Evolutionary conservation across 2,113 vertebrate genomes (phyloP).

Genomic region (Campylomormyrus numenius): DNA sequence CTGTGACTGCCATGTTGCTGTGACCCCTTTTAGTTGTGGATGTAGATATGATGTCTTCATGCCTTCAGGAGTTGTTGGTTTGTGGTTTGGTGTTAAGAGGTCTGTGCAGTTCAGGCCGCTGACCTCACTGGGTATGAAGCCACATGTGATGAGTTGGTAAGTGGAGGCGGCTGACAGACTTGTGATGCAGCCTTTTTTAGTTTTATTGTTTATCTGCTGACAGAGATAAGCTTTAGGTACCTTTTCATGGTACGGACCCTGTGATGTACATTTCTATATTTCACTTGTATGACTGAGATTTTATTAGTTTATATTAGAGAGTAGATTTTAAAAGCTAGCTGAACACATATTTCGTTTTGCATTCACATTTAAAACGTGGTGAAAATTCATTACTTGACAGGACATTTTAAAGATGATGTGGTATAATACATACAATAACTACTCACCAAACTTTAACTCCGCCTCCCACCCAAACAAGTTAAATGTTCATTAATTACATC

Average conservation of each 20-base stretch:
- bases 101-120: not conserved
- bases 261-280: not conserved
- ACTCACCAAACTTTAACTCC: conserved; percentile 14
- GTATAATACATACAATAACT: not conserved
- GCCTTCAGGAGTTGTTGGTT: not conserved
- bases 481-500: conserved; percentile 66
- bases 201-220: not conserved
- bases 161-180: not conserved
- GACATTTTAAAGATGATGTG: conserved; percentile 33
- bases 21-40: conserved; percentile 10
- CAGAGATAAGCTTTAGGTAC: not conserved
- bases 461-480: conserved; percentile 36
- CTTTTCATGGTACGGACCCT: not conserved
- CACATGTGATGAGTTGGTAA: not conserved
- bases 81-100: not conserved
- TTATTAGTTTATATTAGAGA: not conserved
- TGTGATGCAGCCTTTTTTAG: not conserved
- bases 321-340: not conserved
- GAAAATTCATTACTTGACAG: not conserved
- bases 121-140: not conserved
- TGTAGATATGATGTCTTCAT: not conserved
- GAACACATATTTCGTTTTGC: not conserved
- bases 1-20: conserved; percentile 60
- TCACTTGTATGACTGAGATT: not conserved
- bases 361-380: not conserved